Base-by-base conservation (phyloP, 2,888 invertebrate genomes). In the Drosophila picticornis region DNA sequence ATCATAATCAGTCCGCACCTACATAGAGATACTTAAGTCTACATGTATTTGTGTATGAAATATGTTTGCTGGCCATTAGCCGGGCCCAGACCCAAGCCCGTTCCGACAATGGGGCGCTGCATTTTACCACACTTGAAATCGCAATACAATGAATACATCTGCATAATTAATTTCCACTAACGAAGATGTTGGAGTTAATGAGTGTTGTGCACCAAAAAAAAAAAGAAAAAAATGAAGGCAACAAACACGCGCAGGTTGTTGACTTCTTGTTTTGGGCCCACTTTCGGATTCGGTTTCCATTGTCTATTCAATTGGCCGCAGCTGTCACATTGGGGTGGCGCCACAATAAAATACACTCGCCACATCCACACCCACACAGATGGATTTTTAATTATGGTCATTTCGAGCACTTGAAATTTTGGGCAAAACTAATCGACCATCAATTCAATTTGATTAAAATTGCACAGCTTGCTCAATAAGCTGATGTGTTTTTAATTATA, bases 41-140 rank as follows among this genome's bases (percentile, higher is more conserved):
- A 31, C 13, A 13, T 22, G 22, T 13, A 22, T 46, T 13, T 46
- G 2, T 46, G 16, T 46, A 46, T 46, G 46, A 46, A 46, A 25
- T 27, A 19, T 55, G 34, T 36, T 57, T 57, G 60, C 60, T 70
- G 61, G 74, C 73, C 64, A 81, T 78, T 81, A 81, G 73, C 67
- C 36, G 38, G 61, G 38, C 71, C 40, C 55, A 72, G 68, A 53
- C 57, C 57, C 77, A 77, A 76, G 58, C 77, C 81, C 62, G 48
- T 63, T 61, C 16, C 48, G 72, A 81, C 81, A 84, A 78, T 81
- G 84, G 71, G 52, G 72, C 74, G 81, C 85, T 90, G 90, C 90
- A 90, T 78, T 87, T 87, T 90, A 82, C 90, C 87, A 90, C 91
- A 87, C 87, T 87, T 91, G 87, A 87, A 90, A 90, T 91, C 83